A percentile compares a stretch with the other conserved stretches of the same genome.
These are phyloP conservation scores for Colletes collaris DNA, from an alignment of 2,888 invertebrate species.

Conservation along the genomic window DNA sequence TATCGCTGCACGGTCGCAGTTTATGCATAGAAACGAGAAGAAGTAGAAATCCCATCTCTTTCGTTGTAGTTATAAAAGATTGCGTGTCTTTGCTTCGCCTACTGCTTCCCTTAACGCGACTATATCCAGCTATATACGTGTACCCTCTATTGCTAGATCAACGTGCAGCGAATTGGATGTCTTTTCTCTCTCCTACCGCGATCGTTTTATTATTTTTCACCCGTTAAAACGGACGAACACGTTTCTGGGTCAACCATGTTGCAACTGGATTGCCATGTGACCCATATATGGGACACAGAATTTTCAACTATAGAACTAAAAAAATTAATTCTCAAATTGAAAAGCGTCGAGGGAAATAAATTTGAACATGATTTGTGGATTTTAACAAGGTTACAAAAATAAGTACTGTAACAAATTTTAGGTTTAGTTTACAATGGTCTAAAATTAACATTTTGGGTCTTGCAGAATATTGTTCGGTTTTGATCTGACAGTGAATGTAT, in stretches of 20 bases:
- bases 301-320: too few species aligned
- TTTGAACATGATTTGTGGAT: too few species aligned
- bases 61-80: conserved; percentile 37
- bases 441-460: too few species aligned
- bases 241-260: not conserved
- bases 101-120: conserved; percentile 43
- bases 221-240: conserved; percentile 19
- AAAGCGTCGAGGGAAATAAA: too few species aligned
- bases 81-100: conserved; percentile 19
- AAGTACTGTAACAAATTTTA: too few species aligned
- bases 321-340: too few species aligned
- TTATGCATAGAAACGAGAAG: conserved; percentile 67
- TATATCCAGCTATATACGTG: not conserved
- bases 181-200: not conserved
- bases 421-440: too few species aligned
- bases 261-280: too few species aligned
- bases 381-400: too few species aligned
- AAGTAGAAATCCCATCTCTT: conserved; percentile 58
- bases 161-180: not conserved
- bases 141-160: not conserved
- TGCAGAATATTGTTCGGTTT: too few species aligned
- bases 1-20: conserved; percentile 39
- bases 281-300: too few species aligned
- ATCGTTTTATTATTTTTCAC: not conserved
- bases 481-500: too few species aligned